Base-by-base conservation (phyloP, 2,113 vertebrate species). In the Aythya baeri region DNA sequence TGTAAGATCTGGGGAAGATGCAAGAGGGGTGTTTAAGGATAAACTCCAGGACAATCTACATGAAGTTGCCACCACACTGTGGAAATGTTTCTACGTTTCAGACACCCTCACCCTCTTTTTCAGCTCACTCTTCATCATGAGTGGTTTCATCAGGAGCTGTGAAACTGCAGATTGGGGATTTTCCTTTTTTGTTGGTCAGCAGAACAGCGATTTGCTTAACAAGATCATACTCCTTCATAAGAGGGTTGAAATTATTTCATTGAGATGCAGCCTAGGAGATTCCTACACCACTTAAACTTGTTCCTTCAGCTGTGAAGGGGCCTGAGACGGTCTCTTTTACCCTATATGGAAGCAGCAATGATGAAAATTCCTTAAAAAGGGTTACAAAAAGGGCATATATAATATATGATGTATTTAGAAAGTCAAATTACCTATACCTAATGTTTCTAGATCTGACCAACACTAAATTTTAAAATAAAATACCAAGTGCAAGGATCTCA, bases 1-100 rank as follows among this genome's bases (percentile, higher is more conserved):
- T 22, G 0, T 5, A 12, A n/a, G 36, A 50, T 9, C 22, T 1
- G 3, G 16, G 14, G 0, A 2, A 32, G n/a, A 76, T 22, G 34
- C 52, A n/a, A 5, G 43, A 11, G 2, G 27, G 11, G 57, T 36
- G 20, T 66, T 44, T 7, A 26, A 88, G 41, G 46, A 72, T 26
- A 6, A 65, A 71, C 29, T 31, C 57, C 1, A 1, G 62, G 66
- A 61, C 6, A 13, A 62, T 8, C 38, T 31, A 41, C 34, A 78
- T 15, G 72, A 81, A 84, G 44, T 7, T 52, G 57, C 12, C 50
- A 27, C 52, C 21, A 43, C 34, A 11, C 18, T 26, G 9, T 10
- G 23, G 41, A 65, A 36, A 6, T 3, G 62, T 49, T 21, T 38
- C 71, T 12, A 10, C 55, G 11, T 44, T 6, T 76, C 78, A 46